Conservation (phyloP, 2,113 vertebrate species). For the Bufo gargarizans region DNA sequence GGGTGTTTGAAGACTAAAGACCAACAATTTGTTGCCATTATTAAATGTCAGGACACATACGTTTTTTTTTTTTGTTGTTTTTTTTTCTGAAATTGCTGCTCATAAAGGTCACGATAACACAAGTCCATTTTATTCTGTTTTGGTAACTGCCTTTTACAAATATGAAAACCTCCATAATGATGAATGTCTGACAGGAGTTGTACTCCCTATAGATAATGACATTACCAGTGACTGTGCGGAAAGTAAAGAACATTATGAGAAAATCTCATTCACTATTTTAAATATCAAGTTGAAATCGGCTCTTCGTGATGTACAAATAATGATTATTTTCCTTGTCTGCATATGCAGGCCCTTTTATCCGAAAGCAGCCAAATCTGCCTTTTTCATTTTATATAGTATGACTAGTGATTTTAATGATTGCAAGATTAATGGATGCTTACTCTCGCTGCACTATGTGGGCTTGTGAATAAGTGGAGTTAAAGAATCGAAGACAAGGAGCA, state of each 20-base stretch:
- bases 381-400: not conserved
- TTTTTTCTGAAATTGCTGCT: not conserved
- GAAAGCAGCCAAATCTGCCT: not conserved
- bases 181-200: not conserved
- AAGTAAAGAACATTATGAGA: not conserved
- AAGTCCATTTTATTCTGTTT: not conserved
- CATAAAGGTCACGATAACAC: constrained; percentile 22
- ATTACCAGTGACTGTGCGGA: not conserved
- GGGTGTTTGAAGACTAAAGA: not conserved
- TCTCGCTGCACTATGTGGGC: no score
- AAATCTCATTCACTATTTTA: not conserved
- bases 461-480: no score
- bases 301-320: not conserved
- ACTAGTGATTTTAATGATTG: not conserved
- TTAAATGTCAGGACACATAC: constrained; percentile 19
- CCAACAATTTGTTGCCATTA: not conserved
- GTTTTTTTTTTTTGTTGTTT: not conserved
- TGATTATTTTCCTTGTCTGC: no score
- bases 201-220: not conserved
- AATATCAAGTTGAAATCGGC: not conserved
- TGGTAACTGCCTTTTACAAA: not conserved
- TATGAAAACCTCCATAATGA: not conserved
- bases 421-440: not conserved
- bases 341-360: not conserved
- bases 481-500: no score